These are phyloP conservation scores for Beaufortia kweichowensis DNA, from an alignment of 2,113 vertebrate genomes.

Conservation along the genomic window DNA sequence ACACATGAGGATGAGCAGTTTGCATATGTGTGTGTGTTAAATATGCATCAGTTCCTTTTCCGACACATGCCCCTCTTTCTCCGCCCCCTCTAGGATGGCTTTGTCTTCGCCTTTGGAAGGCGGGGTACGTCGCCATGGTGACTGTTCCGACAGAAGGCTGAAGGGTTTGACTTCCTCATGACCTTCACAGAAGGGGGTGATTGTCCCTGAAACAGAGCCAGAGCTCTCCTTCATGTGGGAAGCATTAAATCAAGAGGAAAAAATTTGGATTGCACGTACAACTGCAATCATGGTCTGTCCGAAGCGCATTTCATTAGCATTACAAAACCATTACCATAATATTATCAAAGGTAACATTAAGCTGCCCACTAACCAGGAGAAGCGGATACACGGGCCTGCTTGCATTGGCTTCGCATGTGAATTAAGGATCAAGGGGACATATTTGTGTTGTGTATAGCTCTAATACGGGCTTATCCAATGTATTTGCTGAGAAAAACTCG, in stretches of 20 bases:
- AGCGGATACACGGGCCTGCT: background rate
- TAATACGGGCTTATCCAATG: background rate
- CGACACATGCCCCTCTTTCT: slow-evolving; percentile 37
- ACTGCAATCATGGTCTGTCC: slow-evolving; percentile 52
- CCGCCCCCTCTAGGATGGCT: slow-evolving; percentile 49
- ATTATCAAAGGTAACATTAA: slow-evolving; percentile 66
- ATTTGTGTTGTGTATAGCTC: background rate
- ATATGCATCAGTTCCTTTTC: slow-evolving; percentile 24
- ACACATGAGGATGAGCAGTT: slow-evolving; percentile 18
- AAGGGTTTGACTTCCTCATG: slow-evolving; percentile 61
- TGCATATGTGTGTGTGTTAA: slow-evolving; percentile 46
- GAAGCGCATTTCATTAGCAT: slow-evolving; percentile 70
- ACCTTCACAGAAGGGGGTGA: slow-evolving; percentile 65
- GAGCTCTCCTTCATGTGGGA: slow-evolving; percentile 13
- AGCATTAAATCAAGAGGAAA: slow-evolving; percentile 33
- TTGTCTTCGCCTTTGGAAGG: slow-evolving; percentile 56
- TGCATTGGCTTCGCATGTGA: slow-evolving; percentile 52
- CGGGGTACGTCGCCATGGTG: slow-evolving; percentile 54
- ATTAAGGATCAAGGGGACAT: slow-evolving; percentile 5
- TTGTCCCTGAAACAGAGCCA: slow-evolving; percentile 47
- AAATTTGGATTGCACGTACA: slow-evolving; percentile 4
- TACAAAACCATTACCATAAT: slow-evolving; percentile 71
- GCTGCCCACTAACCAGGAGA: slow-evolving; percentile 53
- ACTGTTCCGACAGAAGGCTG: slow-evolving; percentile 64
- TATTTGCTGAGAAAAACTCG: background rate